Base-by-base conservation (phyloP, 1,140 invertebrate species). In the Contarinia nasturtii region DNA sequence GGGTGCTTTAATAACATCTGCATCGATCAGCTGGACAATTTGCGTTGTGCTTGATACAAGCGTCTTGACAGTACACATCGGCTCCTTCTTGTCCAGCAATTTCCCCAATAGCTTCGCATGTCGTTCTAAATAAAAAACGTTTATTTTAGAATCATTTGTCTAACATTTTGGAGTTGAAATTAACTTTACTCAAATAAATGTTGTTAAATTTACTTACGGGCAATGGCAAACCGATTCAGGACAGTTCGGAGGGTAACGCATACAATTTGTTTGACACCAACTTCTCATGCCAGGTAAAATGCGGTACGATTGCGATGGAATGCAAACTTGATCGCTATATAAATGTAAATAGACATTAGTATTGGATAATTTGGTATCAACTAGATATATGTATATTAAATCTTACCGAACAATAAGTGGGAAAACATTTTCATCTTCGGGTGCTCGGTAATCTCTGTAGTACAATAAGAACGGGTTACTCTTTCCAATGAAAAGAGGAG, bases 241-340 rank as follows among this genome's bases (percentile, higher is more conserved):
- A 61, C 86, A 90, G 59, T 86, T 82, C 2, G 85, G 83, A 15
- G 85, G 85, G 61, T 87, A 86, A 33, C 79, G 74, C 43, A 89
- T 65, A 51, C 86, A 90, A 63, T 88, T 89, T 15, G 66, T 75
- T 63, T 83, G 77, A 57, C 86, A 89, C 85, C 85, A 90, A 47
- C 74, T 68, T 47, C 72, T 68, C 71, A 87, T 83, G 19, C 82
- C 82, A 11, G 79, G 79, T 48, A 85, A 67, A 15, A 64, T 51
- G 18, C 72, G 69, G 61, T 75, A 86, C 1, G 65, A 54, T 7
- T 65, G 59, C 1, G 73, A 75, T 1, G 80, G 72, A 33, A 78
- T 57, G 60, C 83, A 87, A 14, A 86, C 74, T 65, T 86, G 82
- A 49, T 81, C 77, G 52, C 82, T 83, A 15, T 7, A 27, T 27